phyloP scores from a whole-genome alignment of 2,888 invertebrate genomes.

The Ceriagrion tenellum region DNA sequence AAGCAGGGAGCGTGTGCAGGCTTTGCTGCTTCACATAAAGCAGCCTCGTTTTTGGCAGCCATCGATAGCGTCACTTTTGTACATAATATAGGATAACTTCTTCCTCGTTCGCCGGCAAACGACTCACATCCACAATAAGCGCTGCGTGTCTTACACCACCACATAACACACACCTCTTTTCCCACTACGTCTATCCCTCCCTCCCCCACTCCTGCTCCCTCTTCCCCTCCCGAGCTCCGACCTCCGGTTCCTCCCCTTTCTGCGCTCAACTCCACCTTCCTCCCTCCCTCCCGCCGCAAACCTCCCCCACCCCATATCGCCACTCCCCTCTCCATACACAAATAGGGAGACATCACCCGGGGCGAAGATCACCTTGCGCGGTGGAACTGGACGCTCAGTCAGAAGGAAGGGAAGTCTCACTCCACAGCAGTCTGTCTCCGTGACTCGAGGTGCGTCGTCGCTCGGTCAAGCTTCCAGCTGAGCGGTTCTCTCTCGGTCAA shows the following conservation, averaged over 20 bases:
- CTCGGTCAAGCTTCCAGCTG: neutral
- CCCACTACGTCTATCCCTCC: neutral
- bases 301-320: neutral
- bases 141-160: neutral
- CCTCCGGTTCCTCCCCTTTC: constrained; percentile 13
- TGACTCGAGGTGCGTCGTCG: neutral
- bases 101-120: neutral
- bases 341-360: constrained; percentile 32
- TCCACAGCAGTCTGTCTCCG: neutral
- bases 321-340: neutral
- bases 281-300: neutral
- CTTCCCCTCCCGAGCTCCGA: neutral
- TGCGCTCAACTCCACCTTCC: neutral
- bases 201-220: neutral
- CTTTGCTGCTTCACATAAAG: no score
- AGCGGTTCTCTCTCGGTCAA: no score
- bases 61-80: no score
- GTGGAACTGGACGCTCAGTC: neutral
- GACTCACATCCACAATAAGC: neutral
- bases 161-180: no score
- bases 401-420: no score
- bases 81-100: no score
- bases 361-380: constrained; percentile 23
- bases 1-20: no score
- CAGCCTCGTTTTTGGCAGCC: no score